Evolutionary conservation across 1,140 invertebrate species (phyloP), one percentile per base, ranked within the genome.

Genomic region (Lasioglossum baleicum): DNA sequence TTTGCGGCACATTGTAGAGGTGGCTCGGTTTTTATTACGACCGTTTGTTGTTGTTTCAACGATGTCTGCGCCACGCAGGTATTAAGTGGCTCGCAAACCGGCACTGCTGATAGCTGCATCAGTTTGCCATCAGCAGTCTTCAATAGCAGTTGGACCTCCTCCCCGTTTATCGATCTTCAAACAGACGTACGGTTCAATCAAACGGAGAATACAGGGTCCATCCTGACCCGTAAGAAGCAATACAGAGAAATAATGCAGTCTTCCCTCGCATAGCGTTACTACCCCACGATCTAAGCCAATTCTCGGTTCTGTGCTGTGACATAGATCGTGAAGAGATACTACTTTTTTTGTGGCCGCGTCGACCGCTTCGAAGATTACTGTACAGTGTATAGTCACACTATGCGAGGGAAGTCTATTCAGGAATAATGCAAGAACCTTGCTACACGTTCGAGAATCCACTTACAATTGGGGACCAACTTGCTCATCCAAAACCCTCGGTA

Each of bases 61-160:
- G 51, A 65, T 0, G 60, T 44, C 51, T 35, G 67, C 44, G 72
- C 44, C 8, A 69, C 74, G 42, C 75, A 75, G 26, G 66, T n/a
- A 11, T 68, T 64, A 22, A 53, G 35, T 71, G 83, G 75, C 64
- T 91, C 87, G 70, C 67, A 74, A 48, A 92, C 76, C 17, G 93
- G 89, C 61, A 90, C 87, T 31, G 93, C 90, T 44, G 93, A 91
- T 42, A 94, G 83, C 80, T 93, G 93, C 82, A 94, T 92, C 64
- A 94, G 85, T 81, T 92, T 92, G 13, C 94, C 94, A 91, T 94
- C 93, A 44, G 93, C 89, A 8, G 93, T 92, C 87, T 93, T 93
- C 71, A 94, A 79, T 26, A 94, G 78, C 48, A 94, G 75, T 83
- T 94, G 92, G 26, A 94, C 90, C 83, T 93, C 90, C 68, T 92